phyloP scores from a whole-genome alignment of 2,888 invertebrate species.

The Nomada lathburiana region DNA sequence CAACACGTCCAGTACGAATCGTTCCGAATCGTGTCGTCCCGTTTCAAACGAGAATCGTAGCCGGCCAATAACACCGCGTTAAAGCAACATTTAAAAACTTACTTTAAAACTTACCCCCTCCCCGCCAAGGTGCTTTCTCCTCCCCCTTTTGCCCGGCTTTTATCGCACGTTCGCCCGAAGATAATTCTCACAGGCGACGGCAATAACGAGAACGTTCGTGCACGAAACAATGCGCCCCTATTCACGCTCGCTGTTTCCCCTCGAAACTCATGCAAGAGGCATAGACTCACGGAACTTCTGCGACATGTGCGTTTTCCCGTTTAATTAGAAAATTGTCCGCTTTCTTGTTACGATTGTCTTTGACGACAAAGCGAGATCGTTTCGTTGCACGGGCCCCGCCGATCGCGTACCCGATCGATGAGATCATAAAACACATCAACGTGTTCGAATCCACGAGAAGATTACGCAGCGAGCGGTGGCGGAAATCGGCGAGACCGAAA shows the following conservation, averaged over 20 bases:
- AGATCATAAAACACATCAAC: constrained; percentile 40
- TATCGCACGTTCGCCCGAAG: constrained; percentile 40
- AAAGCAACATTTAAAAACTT: neutral
- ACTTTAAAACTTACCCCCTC: neutral
- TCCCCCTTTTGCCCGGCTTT: neutral
- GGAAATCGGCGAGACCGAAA: constrained; percentile 75
- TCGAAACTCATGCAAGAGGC: constrained; percentile 47
- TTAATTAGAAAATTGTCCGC: constrained; percentile 56
- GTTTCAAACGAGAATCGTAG: neutral
- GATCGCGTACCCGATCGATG: too few relatives aligned
- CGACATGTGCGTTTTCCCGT: constrained; percentile 34
- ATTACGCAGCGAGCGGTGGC: constrained; percentile 65
- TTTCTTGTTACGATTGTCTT: neutral
- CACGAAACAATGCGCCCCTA: constrained; percentile 62
- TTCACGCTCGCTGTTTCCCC: constrained; percentile 62
- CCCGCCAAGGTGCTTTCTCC: rapidly evolving
- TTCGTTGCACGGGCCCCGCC: neutral
- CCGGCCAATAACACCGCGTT: neutral
- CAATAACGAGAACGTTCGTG: constrained; percentile 57
- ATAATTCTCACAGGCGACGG: constrained; percentile 53
- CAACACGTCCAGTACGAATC: neutral
- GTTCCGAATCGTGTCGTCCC: too few relatives aligned
- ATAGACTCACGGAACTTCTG: constrained; percentile 39
- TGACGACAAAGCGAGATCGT: constrained; percentile 16
- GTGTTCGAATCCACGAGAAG: constrained; percentile 64